phyloP scores from a whole-genome alignment of 2,888 invertebrate species.

The Cantharis rufa region DNA sequence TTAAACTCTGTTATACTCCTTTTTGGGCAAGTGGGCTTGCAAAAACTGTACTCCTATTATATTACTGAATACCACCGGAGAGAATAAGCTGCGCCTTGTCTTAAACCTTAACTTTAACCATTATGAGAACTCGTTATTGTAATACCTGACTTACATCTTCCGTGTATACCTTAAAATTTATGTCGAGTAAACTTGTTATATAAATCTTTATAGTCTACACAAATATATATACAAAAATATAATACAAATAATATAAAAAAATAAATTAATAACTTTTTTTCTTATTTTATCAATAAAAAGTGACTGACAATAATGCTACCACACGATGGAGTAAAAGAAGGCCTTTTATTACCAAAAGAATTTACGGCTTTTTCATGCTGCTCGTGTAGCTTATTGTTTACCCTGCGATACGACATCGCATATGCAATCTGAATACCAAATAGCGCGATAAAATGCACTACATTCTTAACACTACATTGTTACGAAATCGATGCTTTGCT shows the following conservation, averaged over 20 bases:
- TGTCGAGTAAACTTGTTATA: constrained; percentile 44
- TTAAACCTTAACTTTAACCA: constrained; percentile 54
- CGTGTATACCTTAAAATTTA: constrained; percentile 46
- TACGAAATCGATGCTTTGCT: constrained; percentile 18
- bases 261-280: not conserved
- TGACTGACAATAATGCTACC: constrained; percentile 15
- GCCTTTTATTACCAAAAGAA: constrained; percentile 26
- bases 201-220: not conserved
- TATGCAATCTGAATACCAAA: constrained; percentile 32
- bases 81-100: constrained; percentile 52
- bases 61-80: constrained; percentile 52
- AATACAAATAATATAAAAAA: not conserved
- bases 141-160: constrained; percentile 52
- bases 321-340: constrained; percentile 13
- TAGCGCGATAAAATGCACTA: constrained; percentile 29
- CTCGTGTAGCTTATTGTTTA: constrained; percentile 29
- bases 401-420: constrained; percentile 27
- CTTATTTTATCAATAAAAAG: constrained; percentile 11
- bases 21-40: constrained; percentile 44
- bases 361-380: constrained; percentile 21
- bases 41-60: constrained; percentile 52
- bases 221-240: not conserved
- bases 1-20: constrained; percentile 46
- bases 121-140: constrained; percentile 52
- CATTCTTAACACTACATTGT: constrained; percentile 29